These are phyloP conservation scores for Drosophila gaucha DNA, from an alignment of 2,888 invertebrate species.

Conservation along the genomic window DNA sequence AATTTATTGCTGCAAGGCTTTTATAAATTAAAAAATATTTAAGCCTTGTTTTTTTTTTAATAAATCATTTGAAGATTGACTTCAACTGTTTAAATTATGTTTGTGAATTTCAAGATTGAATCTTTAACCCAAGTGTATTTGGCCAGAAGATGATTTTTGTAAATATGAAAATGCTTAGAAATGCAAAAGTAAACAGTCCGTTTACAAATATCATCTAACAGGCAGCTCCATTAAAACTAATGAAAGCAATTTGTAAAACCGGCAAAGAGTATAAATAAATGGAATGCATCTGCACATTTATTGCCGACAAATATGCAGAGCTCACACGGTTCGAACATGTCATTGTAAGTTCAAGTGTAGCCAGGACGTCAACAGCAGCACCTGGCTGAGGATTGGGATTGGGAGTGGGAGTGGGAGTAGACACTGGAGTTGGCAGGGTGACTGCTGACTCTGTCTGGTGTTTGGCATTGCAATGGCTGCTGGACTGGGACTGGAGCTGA, in stretches of 20 bases:
- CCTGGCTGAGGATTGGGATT: slow-evolving; percentile 9
- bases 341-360: slow-evolving; percentile 79
- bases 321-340: slow-evolving; percentile 67
- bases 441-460: slow-evolving; percentile 42
- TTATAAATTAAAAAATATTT: too few species aligned
- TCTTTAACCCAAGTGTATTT: background rate
- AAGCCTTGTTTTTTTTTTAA: too few species aligned
- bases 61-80: background rate
- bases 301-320: slow-evolving; percentile 64
- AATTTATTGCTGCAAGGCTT: background rate
- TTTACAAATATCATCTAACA: slow-evolving; percentile 37
- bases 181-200: slow-evolving; percentile 32
- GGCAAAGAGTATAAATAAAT: slow-evolving; percentile 32
- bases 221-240: slow-evolving; percentile 68
- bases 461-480: slow-evolving; percentile 15
- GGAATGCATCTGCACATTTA: slow-evolving; percentile 40
- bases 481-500: slow-evolving; percentile 23
- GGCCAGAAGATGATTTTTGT: slow-evolving; percentile 23
- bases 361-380: slow-evolving; percentile 35
- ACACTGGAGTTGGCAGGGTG: slow-evolving; percentile 5
- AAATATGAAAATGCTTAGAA: slow-evolving; percentile 38
- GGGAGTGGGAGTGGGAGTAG: slow-evolving; percentile 6
- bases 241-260: slow-evolving; percentile 70
- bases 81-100: slow-evolving; percentile 4
- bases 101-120: background rate